phyloP scores from a whole-genome alignment of 1,140 invertebrate genomes.

The Lepeophtheirus salmonis region DNA sequence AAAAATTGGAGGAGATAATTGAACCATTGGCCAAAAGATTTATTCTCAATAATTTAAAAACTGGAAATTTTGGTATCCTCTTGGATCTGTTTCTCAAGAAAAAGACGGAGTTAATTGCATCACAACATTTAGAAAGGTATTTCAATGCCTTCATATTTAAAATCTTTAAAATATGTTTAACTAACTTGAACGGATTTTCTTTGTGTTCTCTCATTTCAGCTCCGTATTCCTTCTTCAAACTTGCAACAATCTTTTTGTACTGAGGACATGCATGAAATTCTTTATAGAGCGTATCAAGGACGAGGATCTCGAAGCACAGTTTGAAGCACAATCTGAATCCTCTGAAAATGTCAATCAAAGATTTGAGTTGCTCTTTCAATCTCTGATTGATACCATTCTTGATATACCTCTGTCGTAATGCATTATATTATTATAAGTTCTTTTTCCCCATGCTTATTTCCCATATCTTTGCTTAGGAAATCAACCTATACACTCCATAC shows the following conservation, averaged over 20 bases:
- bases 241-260: slow-evolving; percentile 2
- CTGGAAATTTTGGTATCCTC: slow-evolving; percentile 33
- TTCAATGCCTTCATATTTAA: not conserved
- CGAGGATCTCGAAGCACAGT: slow-evolving; percentile 48
- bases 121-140: slow-evolving; percentile 33
- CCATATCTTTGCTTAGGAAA: not conserved
- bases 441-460: slow-evolving; percentile 20
- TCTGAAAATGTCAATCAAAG: slow-evolving; percentile 42
- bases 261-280: not conserved
- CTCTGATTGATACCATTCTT: slow-evolving; percentile 48
- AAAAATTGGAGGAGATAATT: slow-evolving; percentile 28
- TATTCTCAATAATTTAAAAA: slow-evolving; percentile 31
- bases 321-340: slow-evolving; percentile 36
- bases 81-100: slow-evolving; percentile 32
- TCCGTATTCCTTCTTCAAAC: slow-evolving; percentile 8
- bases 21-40: slow-evolving; percentile 26
- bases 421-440: too few species aligned
- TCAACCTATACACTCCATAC: not conserved
- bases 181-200: not conserved
- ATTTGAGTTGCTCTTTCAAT: slow-evolving; percentile 22
- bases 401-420: slow-evolving; percentile 52
- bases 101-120: slow-evolving; percentile 30
- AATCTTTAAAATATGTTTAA: slow-evolving; percentile 21
- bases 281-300: slow-evolving; percentile 44
- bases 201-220: not conserved